These are phyloP conservation scores for Diaprepes abbreviatus DNA, from an alignment of 2,888 invertebrate species.

Conservation along the genomic window DNA sequence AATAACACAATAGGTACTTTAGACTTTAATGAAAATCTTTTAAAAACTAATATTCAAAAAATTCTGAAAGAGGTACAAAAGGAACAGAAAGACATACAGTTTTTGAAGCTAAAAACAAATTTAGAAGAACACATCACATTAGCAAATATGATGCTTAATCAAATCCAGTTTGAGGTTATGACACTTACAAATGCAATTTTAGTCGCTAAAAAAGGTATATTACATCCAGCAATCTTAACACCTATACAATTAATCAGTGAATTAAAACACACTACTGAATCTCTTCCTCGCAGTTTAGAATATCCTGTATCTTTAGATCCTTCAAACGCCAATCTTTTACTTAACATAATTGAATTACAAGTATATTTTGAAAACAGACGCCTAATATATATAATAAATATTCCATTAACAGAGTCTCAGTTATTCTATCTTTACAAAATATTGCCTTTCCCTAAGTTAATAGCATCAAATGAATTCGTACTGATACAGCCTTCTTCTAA, in stretches of 20 bases:
- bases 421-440: slow-evolving; percentile 17
- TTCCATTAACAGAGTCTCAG: neutral
- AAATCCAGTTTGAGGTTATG: neutral
- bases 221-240: neutral
- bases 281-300: neutral
- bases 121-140: slow-evolving; percentile 6
- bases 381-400: slow-evolving; percentile 19
- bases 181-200: slow-evolving; percentile 1
- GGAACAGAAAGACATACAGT: slow-evolving; percentile 9
- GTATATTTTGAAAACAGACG: slow-evolving; percentile 12
- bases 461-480: slow-evolving; percentile 10
- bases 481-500: slow-evolving; percentile 12
- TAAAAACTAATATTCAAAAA: slow-evolving; percentile 10
- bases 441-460: slow-evolving; percentile 12
- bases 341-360: slow-evolving; percentile 12
- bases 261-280: slow-evolving; percentile 2
- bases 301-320: neutral
- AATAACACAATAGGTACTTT: slow-evolving; percentile 13
- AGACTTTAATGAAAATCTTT: slow-evolving; percentile 21
- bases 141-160: slow-evolving; percentile 3
- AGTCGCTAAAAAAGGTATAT: no score
- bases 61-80: neutral
- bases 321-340: neutral
- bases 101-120: neutral
- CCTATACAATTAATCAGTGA: neutral